Evolutionary conservation across 2,113 vertebrate species (phyloP).

Genomic region (Pseudorhombus dupliciocellatus): DNA sequence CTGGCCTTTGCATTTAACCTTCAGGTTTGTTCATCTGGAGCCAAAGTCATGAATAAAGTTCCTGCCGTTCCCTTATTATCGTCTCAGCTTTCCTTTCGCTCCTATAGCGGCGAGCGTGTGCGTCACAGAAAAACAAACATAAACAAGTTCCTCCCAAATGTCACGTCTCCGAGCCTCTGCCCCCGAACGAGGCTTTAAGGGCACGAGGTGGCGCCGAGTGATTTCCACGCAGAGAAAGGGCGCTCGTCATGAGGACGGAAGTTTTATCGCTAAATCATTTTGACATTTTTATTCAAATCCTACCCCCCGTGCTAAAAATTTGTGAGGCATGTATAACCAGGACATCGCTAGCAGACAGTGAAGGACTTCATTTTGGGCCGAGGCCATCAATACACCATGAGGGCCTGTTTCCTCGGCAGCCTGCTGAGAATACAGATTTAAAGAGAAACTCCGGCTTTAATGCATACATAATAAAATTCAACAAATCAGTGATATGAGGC

Average conservation of each 20-base stretch:
- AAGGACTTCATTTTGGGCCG: slow-evolving; percentile 62
- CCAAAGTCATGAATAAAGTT: neutral
- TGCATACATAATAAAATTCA: neutral
- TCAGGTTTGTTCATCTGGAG: slow-evolving; percentile 3
- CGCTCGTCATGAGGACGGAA: slow-evolving; percentile 5
- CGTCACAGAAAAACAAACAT: neutral
- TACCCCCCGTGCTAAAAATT: slow-evolving; percentile 54
- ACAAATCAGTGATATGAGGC: neutral
- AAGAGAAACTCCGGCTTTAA: neutral
- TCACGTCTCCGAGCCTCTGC: neutral
- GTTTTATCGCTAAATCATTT: slow-evolving; percentile 59
- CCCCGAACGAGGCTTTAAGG: slow-evolving; percentile 27
- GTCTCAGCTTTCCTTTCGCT: neutral
- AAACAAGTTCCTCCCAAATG: neutral
- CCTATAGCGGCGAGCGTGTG: neutral
- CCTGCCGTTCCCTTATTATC: neutral
- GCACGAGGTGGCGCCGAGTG: slow-evolving; percentile 39
- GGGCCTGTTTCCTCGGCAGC: slow-evolving; percentile 21
- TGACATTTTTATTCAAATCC: slow-evolving; percentile 63
- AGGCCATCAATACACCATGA: slow-evolving; percentile 49
- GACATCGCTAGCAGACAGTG: slow-evolving; percentile 60
- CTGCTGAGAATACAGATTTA: slow-evolving; percentile 16
- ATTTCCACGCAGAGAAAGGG: slow-evolving; percentile 25
- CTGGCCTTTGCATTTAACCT: slow-evolving; percentile 20
- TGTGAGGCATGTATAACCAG: slow-evolving; percentile 68